Conservation (phyloP, 2,113 vertebrate genomes). For the Dasyurus viverrinus region DNA sequence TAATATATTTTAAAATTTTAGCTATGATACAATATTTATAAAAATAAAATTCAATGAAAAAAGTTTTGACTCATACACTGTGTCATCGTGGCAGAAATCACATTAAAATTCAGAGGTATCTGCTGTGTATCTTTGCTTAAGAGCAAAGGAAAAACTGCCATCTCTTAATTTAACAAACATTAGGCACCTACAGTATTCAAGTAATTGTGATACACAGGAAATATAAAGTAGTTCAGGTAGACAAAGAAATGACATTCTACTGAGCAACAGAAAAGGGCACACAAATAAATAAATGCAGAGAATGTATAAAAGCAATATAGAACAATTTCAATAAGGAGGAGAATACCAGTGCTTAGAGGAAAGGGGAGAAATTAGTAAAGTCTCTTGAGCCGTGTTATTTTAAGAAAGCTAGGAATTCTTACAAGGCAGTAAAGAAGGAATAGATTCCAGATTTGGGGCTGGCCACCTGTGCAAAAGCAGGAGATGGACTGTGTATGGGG, state of each 20-base stretch:
- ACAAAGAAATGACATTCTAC: not conserved
- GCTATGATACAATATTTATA: not conserved
- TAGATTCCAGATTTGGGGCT: not conserved
- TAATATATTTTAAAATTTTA: not conserved
- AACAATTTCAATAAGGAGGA: not conserved
- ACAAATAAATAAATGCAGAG: no score
- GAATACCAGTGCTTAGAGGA: not conserved
- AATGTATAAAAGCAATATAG: no score
- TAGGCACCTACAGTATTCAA: not conserved
- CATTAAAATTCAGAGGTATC: not conserved
- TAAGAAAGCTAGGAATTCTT: not conserved
- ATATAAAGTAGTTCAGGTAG: not conserved
- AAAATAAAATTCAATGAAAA: not conserved
- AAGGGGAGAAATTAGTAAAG: not conserved
- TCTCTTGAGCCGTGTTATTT: not conserved
- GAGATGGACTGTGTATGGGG: not conserved
- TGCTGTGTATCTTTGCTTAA: not conserved
- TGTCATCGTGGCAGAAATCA: not conserved
- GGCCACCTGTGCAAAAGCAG: not conserved
- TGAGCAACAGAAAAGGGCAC: not conserved
- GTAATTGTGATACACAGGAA: not conserved
- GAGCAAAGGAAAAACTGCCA: not conserved
- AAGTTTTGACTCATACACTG: not conserved
- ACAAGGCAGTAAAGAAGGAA: not conserved
- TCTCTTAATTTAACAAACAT: not conserved